Evolutionary conservation across 2,797 vertebrate genomes (phyloP), one percentile per base, ranked within the genome.

Genomic region (Melanogrammus aeglefinus): DNA sequence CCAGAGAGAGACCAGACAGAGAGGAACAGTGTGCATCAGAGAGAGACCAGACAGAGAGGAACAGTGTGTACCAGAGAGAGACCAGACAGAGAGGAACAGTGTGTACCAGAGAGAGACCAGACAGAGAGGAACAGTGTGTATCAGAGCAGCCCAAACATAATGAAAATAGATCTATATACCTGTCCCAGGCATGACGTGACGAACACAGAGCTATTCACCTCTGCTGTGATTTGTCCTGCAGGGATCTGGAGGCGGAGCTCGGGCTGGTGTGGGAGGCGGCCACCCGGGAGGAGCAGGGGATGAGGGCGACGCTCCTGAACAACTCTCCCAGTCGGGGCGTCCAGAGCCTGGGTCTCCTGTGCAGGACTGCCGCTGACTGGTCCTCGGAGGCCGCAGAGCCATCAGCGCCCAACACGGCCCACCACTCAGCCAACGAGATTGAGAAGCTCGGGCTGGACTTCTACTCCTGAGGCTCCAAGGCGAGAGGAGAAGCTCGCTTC

Each of bases 211-310:
- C 47, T n/a, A 57, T 57, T 57, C 47, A n/a, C 57, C 21, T 14
- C 57, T 33, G 29, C 41, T 82, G 5, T 79, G n/a, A 77, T 44
- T 77, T 1, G 75, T 73, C 29, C 72, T 83, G 14, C 84, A 97
- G 96, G 81, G 93, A 95, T 78, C 84, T 96, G 1, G 96, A 98
- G 92, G 93, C 91, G 74, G 93, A 97, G 83, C 90, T 98, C 81
- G 95, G 97, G 90, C 81, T 96, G 39, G 93, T 98, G 73, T 98
- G 96, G 96, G 93, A 97, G 90, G 95, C 95, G 3, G 94, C 96
- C 21, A 85, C 93, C 80, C 95, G 91, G 89, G 96, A 98, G 81
- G 98, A 95, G 90, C 94, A 73, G 77, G 94, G 94, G 78, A 95
- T 97, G 84, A 94, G 85, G 82, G 92, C 92, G 66, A 88, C 93